phyloP scores from a whole-genome alignment of 2,888 invertebrate species.

The Tipula vernalis region DNA sequence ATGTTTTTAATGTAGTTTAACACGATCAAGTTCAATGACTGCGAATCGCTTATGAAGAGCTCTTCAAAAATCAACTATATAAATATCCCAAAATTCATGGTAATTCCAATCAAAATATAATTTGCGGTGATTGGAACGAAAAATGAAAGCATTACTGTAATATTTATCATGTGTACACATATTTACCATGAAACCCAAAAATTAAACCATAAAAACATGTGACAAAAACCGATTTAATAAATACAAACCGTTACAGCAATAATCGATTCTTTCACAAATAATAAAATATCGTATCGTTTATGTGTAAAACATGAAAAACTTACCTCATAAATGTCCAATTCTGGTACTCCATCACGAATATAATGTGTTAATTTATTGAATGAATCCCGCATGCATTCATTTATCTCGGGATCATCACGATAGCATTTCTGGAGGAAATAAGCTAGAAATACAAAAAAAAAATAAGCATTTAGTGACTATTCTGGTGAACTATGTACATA shows the following conservation, averaged over 20 bases:
- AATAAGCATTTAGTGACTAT: not conserved
- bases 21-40: not conserved
- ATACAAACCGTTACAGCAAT: not conserved
- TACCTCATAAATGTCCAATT: slow-evolving; percentile 53
- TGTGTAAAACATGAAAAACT: not conserved
- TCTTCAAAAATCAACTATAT: not conserved
- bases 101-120: not conserved
- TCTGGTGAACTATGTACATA: not conserved
- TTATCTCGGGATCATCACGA: slow-evolving; percentile 54
- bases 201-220: too few species aligned
- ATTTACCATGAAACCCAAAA: not conserved
- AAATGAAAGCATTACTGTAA: not conserved
- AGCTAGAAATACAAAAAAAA: slow-evolving; percentile 32
- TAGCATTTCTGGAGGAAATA: slow-evolving; percentile 65
- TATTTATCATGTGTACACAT: not conserved
- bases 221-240: not conserved
- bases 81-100: not conserved
- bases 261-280: too few species aligned
- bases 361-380: slow-evolving; percentile 62
- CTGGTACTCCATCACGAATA: slow-evolving; percentile 61
- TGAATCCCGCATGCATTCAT: slow-evolving; percentile 57
- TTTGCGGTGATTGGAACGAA: not conserved
- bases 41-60: not conserved
- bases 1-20: not conserved
- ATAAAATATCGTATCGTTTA: not conserved